phyloP scores from a whole-genome alignment of 2,113 vertebrate species.

The Nymphicus hollandicus region DNA sequence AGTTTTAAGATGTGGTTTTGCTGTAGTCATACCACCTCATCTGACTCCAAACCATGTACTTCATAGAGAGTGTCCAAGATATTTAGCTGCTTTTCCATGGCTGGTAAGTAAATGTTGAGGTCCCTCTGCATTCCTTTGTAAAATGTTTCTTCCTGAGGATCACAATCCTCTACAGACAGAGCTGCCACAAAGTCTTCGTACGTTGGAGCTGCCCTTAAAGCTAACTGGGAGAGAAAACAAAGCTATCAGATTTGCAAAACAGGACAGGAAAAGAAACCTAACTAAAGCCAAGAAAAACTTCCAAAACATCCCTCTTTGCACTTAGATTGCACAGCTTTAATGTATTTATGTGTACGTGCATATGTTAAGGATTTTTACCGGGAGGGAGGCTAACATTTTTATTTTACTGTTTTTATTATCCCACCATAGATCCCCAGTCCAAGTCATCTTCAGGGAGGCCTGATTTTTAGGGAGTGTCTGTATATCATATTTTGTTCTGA shows the following conservation, averaged over 20 bases:
- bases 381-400: background rate
- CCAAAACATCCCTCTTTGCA: background rate
- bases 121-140: slow-evolving; percentile 84
- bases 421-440: background rate
- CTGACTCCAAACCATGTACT: slow-evolving; percentile 91
- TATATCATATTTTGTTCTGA: background rate
- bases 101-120: slow-evolving; percentile 89
- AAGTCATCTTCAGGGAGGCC: background rate
- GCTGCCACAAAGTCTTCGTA: slow-evolving; percentile 90
- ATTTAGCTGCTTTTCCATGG: slow-evolving; percentile 91
- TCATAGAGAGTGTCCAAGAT: slow-evolving; percentile 92
- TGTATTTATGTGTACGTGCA: rapidly evolving
- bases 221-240: slow-evolving; percentile 79
- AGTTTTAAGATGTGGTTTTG: slow-evolving; percentile 28
- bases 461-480: background rate
- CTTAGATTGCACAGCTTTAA: background rate
- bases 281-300: background rate
- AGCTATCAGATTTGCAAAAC: background rate
- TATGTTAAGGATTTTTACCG: background rate
- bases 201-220: slow-evolving; percentile 90
- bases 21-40: slow-evolving; percentile 90
- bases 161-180: slow-evolving; percentile 82
- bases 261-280: background rate
- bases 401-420: background rate
- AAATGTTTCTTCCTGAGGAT: slow-evolving; percentile 86